These are phyloP conservation scores for Copidosoma floridanum DNA, from an alignment of 1,140 invertebrate genomes.

Conservation along the genomic window DNA sequence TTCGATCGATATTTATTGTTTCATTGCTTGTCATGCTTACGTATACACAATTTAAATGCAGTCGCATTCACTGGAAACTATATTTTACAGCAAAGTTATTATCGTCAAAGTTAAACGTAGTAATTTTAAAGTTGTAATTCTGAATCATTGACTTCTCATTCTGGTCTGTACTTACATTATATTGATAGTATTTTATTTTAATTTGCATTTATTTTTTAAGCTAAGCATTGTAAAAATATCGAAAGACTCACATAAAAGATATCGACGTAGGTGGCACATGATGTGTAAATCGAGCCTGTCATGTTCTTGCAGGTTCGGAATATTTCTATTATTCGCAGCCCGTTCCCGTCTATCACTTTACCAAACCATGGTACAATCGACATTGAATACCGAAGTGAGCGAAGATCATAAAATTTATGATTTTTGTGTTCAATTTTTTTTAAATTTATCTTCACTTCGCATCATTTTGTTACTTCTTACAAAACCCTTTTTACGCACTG, in stretches of 20 bases:
- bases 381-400: conserved; percentile 27
- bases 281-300: conserved; percentile 33
- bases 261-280: conserved; percentile 24
- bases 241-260: too few species aligned
- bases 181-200: too few species aligned
- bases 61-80: not conserved
- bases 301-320: conserved; percentile 37
- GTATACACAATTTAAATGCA: not conserved
- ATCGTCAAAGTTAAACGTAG: not conserved
- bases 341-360: conserved; percentile 56
- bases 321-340: conserved; percentile 58
- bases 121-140: too few species aligned
- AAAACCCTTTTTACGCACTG: too few species aligned
- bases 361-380: conserved; percentile 55
- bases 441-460: not conserved
- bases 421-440: conserved; percentile 8
- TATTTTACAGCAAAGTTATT: not conserved
- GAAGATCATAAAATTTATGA: conserved; percentile 18
- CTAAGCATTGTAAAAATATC: too few species aligned
- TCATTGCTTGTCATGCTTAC: not conserved
- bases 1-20: too few species aligned
- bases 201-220: too few species aligned
- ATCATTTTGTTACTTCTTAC: not conserved
- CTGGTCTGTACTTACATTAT: too few species aligned
- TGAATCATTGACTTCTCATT: too few species aligned